Percentiles rank a stretch among this genome's conserved stretches.
Conservation (phyloP, 2,888 invertebrate genomes). For the Gisinianus flammeolus region DNA sequence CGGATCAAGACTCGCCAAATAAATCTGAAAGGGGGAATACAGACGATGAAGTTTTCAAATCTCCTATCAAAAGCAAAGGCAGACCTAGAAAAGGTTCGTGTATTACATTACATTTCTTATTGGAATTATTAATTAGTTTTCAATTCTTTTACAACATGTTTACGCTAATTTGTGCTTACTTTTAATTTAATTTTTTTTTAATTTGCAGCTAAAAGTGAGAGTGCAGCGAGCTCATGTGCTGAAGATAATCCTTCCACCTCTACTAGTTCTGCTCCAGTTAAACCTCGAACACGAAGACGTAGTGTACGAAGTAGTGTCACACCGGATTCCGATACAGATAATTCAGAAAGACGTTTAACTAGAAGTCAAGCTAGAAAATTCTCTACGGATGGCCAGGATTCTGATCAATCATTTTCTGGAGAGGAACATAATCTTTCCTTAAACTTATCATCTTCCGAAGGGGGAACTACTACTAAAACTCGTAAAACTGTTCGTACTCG, state of each 20-base stretch:
- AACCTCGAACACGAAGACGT: background rate
- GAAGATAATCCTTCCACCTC: no score
- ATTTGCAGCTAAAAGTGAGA: background rate
- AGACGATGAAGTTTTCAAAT: slow-evolving; percentile 10
- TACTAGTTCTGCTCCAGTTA: background rate
- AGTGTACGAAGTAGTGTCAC: slow-evolving; percentile 21
- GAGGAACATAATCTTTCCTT: background rate
- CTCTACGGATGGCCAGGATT: background rate
- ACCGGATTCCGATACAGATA: slow-evolving; percentile 33
- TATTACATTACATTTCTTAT: background rate
- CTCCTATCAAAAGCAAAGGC: background rate
- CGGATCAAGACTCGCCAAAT: background rate
- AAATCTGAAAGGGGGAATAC: background rate
- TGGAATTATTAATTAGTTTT: background rate
- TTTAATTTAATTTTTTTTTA: background rate
- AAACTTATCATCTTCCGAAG: background rate
- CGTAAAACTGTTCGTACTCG: background rate
- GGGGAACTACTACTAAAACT: background rate
- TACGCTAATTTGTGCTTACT: no score
- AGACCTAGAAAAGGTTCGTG: background rate
- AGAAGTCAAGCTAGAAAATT: slow-evolving; percentile 33
- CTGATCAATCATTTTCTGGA: slow-evolving; percentile 11
- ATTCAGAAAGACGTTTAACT: slow-evolving; percentile 29
- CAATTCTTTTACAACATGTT: no score
- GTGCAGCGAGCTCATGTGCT: background rate